Percentiles rank a stretch among this genome's conserved stretches.
Evolutionary conservation across 2,797 vertebrate species (phyloP).

Genomic region (Chlorospingus flavigularis): DNA sequence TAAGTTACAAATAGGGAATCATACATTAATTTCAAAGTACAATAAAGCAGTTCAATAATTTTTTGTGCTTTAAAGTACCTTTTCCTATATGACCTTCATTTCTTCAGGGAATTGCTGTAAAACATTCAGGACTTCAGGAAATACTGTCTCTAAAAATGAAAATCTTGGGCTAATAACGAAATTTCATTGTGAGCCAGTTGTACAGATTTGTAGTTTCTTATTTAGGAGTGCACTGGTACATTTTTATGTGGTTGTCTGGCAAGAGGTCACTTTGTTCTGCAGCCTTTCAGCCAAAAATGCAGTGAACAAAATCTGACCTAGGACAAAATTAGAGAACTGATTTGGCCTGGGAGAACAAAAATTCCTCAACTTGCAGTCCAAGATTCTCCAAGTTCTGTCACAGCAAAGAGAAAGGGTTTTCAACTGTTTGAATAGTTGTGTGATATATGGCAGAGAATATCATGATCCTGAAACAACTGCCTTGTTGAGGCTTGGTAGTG

Average conservation of each 20-base stretch:
- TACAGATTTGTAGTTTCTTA: neutral
- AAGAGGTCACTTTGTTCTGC: neutral
- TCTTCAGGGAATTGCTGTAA: neutral
- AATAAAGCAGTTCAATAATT: neutral
- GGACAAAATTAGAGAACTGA: neutral
- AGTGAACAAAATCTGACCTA: neutral
- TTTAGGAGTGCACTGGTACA: neutral
- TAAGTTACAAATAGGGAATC: neutral
- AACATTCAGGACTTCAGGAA: neutral
- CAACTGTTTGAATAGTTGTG: neutral
- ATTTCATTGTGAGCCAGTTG: rapidly evolving
- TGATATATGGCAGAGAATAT: neutral
- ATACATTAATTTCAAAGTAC: neutral
- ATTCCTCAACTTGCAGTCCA: neutral
- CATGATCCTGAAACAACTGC: neutral
- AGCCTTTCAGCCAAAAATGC: neutral
- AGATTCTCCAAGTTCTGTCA: neutral
- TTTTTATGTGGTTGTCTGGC: neutral
- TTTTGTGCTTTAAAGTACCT: neutral
- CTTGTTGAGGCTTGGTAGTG: neutral
- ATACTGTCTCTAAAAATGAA: neutral
- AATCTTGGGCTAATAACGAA: neutral
- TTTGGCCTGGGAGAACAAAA: neutral
- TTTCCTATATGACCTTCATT: neutral
- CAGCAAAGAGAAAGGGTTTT: neutral